Evolutionary conservation across 2,888 invertebrate species (phyloP).

Genomic region (Cylindroiulus punctatus): DNA sequence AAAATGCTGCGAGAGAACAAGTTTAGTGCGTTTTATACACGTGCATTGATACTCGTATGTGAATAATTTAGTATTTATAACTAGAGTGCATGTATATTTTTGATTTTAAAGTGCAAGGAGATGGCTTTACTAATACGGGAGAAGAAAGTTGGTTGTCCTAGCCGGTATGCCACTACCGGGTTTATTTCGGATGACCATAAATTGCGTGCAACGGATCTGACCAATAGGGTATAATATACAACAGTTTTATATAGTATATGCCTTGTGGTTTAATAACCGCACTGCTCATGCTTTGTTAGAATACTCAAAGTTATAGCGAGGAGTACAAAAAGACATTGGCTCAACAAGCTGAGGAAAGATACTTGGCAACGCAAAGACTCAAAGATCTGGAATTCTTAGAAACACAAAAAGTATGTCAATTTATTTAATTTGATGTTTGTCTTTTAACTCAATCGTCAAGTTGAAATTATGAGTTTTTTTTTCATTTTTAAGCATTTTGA

Average conservation of each 20-base stretch:
- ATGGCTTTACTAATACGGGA: conserved; percentile 53
- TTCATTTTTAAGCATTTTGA: conserved; percentile 72
- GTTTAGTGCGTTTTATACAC: not conserved
- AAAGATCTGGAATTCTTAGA: conserved; percentile 50
- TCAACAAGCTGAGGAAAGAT: conserved; percentile 53
- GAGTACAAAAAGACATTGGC: conserved; percentile 48
- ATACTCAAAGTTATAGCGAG: conserved; percentile 27
- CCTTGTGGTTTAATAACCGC: not conserved
- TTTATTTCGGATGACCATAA: conserved; percentile 47
- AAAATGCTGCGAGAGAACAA: conserved; percentile 48
- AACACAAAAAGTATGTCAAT: conserved; percentile 47
- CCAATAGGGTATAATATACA: conserved; percentile 44
- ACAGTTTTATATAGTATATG: not conserved
- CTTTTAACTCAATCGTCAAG: not conserved
- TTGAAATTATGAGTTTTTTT: not conserved
- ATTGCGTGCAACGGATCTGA: conserved; percentile 52
- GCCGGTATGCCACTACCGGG: conserved; percentile 28
- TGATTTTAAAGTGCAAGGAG: conserved; percentile 49
- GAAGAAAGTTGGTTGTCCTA: conserved; percentile 50
- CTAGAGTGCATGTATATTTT: conserved; percentile 39
- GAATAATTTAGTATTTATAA: not conserved
- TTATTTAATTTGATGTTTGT: not conserved
- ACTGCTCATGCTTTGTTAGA: not conserved
- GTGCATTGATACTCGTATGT: not conserved
- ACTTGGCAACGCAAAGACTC: conserved; percentile 37